These are phyloP conservation scores for Myotis davidii DNA, from an alignment of 2,113 vertebrate genomes.

Conservation along the genomic window DNA sequence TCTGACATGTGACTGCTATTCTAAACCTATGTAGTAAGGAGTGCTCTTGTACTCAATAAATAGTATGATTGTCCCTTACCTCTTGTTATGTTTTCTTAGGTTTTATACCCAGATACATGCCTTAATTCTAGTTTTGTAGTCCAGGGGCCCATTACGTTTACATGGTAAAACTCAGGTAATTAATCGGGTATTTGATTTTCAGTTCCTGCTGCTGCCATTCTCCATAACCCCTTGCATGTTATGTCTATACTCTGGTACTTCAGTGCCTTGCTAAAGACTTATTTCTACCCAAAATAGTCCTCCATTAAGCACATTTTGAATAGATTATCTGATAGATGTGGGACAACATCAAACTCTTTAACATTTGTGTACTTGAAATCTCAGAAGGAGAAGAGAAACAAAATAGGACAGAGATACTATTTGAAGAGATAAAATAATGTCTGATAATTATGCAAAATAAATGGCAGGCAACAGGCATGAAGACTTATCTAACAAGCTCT, in stretches of 20 bases:
- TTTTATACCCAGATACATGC: not conserved
- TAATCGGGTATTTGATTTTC: not conserved
- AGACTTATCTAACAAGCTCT: not conserved
- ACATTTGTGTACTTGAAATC: not conserved
- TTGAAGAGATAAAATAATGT: not conserved
- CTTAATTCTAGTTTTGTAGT: not conserved
- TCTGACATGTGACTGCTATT: not conserved
- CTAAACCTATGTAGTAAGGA: not conserved
- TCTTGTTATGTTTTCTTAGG: not conserved
- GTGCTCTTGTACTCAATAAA: not conserved
- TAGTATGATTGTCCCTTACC: not conserved
- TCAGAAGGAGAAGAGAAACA: too few species aligned
- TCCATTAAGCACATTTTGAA: not conserved
- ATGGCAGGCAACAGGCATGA: not conserved
- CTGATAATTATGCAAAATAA: not conserved
- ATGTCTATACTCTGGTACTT: not conserved
- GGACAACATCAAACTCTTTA: not conserved
- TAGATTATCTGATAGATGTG: not conserved
- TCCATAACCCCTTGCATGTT: not conserved
- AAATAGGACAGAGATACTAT: too few species aligned
- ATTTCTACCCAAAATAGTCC: not conserved
- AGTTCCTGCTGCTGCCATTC: not conserved
- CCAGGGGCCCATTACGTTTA: not conserved
- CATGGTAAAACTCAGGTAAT: not conserved
- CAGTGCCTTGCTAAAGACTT: not conserved